Evolutionary conservation across 2,888 invertebrate genomes (phyloP).

Genomic region (Troilus luridus): DNA sequence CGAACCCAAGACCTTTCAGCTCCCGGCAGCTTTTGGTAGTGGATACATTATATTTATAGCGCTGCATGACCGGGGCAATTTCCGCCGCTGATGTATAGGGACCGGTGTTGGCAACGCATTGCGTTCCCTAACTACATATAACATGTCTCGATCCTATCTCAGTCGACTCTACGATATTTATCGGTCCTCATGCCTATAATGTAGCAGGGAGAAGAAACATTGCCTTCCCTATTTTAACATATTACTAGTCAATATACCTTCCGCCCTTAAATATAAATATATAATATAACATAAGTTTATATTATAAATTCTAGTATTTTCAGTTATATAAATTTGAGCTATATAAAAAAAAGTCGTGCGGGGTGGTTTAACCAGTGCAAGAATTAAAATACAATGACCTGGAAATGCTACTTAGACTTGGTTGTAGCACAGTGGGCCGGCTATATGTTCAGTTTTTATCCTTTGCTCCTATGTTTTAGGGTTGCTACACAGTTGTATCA

Average conservation of each 20-base stretch:
- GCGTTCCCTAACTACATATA: neutral
- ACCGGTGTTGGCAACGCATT: neutral
- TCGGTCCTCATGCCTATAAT: neutral
- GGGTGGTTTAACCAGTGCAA: too few species aligned
- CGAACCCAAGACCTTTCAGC: neutral
- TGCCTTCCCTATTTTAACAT: neutral
- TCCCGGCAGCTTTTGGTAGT: neutral
- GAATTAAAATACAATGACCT: too few species aligned
- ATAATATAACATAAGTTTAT: too few species aligned
- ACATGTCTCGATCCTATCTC: conserved; percentile 2
- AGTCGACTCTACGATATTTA: neutral
- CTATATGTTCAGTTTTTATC: too few species aligned
- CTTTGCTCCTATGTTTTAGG: too few species aligned
- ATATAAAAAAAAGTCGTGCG: too few species aligned
- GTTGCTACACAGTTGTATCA: too few species aligned
- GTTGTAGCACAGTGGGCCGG: too few species aligned
- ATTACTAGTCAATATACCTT: neutral
- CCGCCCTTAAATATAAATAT: neutral
- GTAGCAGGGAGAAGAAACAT: neutral
- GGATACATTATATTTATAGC: conserved; percentile 9
- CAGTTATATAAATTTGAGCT: too few species aligned
- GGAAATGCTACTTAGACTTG: too few species aligned
- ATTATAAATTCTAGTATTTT: too few species aligned
- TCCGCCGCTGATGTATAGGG: neutral
- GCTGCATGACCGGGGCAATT: conserved; percentile 3